Base-by-base conservation (phyloP, 2,113 vertebrate species). In the Myotis brandtii region DNA sequence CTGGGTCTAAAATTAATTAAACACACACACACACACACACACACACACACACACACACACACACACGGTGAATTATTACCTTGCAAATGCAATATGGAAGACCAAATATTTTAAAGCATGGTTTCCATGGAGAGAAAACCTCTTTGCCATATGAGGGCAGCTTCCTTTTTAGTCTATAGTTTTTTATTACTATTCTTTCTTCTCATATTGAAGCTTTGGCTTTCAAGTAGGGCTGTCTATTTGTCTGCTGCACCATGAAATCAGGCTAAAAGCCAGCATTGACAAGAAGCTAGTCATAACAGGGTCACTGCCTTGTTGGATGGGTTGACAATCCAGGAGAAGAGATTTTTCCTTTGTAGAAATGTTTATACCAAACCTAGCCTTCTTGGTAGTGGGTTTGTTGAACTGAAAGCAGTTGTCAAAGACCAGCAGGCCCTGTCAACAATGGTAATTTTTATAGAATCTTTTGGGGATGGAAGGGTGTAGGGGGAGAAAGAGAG, bases 371-470 rank as follows among this genome's bases (percentile, higher is more conserved):
- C 10, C 27, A 54, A 85, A 25, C 20, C 69, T 50, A 73, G 77
- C 8, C 82, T 95, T 69, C 48, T 95, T 91, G 67, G 23, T 70
- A 67, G 18, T 17, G 46, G 25, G 10, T 79, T 97, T 82, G 9
- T 83, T 67, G 76, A 56, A 6, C 43, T 86, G n/a, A 52, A 85
- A 98, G 37, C 40, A 56, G 37, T 92, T 92, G 70, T 76, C 81
- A 95, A 34, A 84, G 17, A 16, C 23, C 34, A n/a, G 18, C 43
- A 66, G 62, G n/a, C 46, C 59, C 75, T 43, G 43, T 70, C 25
- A 62, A 50, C 30, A 48, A 64, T 81, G 54, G 52, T 23, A 21
- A 56, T 56, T 97, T 97, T 87, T 43, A 95, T 70, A 69, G 70
- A 93, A 14, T 91, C 64, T 64, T 94, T 79, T 87, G 32, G 17